Conservation (phyloP, 2,113 vertebrate species). For the Elgaria multicarinata region DNA sequence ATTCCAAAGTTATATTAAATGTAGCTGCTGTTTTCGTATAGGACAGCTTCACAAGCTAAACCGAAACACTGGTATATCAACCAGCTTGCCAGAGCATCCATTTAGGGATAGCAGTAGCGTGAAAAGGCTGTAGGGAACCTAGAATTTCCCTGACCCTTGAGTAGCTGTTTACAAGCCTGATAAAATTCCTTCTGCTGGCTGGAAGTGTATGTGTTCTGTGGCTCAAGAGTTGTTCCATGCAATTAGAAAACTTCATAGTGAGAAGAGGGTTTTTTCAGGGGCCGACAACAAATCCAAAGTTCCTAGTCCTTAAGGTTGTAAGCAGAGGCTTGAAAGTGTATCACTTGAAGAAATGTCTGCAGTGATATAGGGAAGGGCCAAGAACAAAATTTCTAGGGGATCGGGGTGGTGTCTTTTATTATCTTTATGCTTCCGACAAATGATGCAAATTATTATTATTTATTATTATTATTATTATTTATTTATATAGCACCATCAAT, state of each 20-base stretch:
- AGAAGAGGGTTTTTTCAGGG: no score
- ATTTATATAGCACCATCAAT: no score
- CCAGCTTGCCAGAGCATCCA: not conserved
- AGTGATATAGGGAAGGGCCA: not conserved
- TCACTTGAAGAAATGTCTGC: not conserved
- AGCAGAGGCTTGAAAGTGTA: not conserved
- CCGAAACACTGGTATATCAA: no score
- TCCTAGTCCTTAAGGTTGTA: not conserved
- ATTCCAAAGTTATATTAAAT: not conserved
- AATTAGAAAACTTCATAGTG: not conserved
- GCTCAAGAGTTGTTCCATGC: not conserved
- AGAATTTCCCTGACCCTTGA: not conserved
- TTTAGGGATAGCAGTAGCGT: not conserved
- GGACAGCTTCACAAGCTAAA: not conserved
- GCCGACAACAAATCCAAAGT: not conserved
- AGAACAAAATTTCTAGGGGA: not conserved
- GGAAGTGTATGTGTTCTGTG: no score
- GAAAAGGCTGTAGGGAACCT: not conserved
- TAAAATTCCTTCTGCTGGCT: not conserved
- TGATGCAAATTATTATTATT: no score
- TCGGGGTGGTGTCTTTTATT: not conserved
- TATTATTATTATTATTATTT: no score
- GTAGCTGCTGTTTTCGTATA: not conserved
- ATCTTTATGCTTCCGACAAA: no score
- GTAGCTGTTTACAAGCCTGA: not conserved